phyloP scores from a whole-genome alignment of 1,140 invertebrate species.

The Drosophila albomicans region DNA sequence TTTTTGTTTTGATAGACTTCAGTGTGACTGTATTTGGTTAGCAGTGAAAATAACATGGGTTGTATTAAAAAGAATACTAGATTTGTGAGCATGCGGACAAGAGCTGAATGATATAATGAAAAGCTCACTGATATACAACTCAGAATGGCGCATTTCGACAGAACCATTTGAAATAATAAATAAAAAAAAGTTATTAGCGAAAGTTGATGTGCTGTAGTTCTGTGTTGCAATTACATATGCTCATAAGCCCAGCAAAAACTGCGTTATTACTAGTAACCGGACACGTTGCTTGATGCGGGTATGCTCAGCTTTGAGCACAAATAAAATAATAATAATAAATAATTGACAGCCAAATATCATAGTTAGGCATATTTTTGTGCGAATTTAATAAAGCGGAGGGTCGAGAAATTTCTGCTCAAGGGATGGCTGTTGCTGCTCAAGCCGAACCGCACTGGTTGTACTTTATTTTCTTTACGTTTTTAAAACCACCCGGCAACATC shows the following conservation, averaged over 20 bases:
- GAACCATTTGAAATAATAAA: neutral
- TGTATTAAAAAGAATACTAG: neutral
- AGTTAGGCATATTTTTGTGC: neutral
- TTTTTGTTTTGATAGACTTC: constrained; percentile 26
- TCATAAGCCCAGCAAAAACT: constrained; percentile 10
- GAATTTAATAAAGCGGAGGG: constrained; percentile 19
- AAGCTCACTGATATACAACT: constrained; percentile 31
- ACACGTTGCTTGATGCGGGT: neutral
- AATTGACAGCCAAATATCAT: neutral
- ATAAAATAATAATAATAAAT: neutral
- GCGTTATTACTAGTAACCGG: constrained; percentile 6
- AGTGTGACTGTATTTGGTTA: constrained; percentile 10
- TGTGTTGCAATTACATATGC: constrained; percentile 11
- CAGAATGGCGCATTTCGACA: neutral
- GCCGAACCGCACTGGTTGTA: constrained; percentile 1
- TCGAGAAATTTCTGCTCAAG: neutral
- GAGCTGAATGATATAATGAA: neutral
- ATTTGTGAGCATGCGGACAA: neutral
- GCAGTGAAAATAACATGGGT: neutral
- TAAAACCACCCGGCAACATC: constrained; percentile 54
- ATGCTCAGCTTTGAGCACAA: neutral
- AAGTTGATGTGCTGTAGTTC: neutral
- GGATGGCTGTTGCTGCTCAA: constrained; percentile 8
- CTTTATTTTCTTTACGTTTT: constrained; percentile 57
- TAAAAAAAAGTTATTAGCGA: neutral